Percentiles rank a stretch among this genome's conserved stretches.
These are phyloP conservation scores for Macheiramphus alcinus DNA, from an alignment of 2,113 vertebrate species.

Conservation along the genomic window DNA sequence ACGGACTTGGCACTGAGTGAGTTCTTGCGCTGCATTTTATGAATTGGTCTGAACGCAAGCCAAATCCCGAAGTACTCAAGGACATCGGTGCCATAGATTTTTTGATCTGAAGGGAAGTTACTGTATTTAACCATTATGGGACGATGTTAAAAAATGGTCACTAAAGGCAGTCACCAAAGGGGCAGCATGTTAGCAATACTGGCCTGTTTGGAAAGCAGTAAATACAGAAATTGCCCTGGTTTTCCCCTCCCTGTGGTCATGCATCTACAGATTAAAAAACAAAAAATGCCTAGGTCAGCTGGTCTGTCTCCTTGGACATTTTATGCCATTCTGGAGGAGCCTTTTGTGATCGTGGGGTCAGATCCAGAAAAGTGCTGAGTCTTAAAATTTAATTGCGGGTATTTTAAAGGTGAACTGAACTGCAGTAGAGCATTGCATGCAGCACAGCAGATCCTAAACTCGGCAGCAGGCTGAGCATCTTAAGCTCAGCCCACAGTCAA, in stretches of 20 bases:
- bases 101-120: neutral
- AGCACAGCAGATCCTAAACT: neutral
- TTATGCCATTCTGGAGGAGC: neutral
- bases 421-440: neutral
- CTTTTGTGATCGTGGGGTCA: neutral
- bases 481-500: neutral
- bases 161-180: neutral
- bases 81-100: neutral
- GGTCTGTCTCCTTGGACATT: neutral
- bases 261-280: neutral
- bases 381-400: neutral
- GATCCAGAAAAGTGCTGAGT: neutral
- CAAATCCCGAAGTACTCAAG: neutral
- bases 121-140: neutral
- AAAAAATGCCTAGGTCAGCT: neutral
- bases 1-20: neutral
- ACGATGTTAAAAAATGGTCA: neutral
- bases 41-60: neutral
- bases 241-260: neutral
- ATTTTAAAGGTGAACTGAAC: neutral
- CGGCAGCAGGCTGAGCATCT: neutral
- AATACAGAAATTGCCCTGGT: neutral
- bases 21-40: neutral
- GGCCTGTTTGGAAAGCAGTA: neutral
- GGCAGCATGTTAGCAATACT: neutral